Percentiles rank a stretch among this genome's conserved stretches.
Evolutionary conservation across 2,888 invertebrate species (phyloP).

Genomic region (Ectemnius lituratus): DNA sequence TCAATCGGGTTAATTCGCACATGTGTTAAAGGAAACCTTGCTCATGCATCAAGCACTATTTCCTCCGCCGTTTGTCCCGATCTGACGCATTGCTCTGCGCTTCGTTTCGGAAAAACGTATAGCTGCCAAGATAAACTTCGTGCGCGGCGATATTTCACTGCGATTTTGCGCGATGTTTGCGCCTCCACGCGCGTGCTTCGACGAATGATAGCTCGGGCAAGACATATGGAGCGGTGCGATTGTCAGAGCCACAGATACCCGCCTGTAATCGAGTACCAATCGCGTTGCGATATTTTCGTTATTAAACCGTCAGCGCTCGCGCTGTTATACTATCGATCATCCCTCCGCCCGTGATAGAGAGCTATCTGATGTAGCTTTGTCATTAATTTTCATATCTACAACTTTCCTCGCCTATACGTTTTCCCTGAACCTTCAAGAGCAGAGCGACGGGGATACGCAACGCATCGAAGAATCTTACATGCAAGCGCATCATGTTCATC

Average conservation of each 20-base stretch:
- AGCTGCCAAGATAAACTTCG: conserved; percentile 21
- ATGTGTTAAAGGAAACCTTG: conserved; percentile 60
- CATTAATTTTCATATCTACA: too few relatives aligned
- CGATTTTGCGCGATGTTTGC: conserved; percentile 19
- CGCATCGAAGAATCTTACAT: conserved; percentile 21
- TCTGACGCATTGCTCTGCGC: conserved; percentile 33
- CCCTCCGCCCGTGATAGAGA: too few relatives aligned
- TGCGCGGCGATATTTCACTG: conserved; percentile 19
- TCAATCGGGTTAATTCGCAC: conserved; percentile 59
- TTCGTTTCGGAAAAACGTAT: conserved; percentile 37
- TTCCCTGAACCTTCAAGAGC: not conserved
- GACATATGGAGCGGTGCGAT: conserved; percentile 3
- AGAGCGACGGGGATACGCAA: not conserved
- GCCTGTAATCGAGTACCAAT: too few relatives aligned
- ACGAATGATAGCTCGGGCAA: conserved; percentile 30
- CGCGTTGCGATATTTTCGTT: too few relatives aligned
- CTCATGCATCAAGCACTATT: conserved; percentile 58
- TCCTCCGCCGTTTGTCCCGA: conserved; percentile 39
- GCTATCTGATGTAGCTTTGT: too few relatives aligned
- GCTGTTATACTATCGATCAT: too few relatives aligned
- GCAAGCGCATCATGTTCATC: conserved; percentile 32
- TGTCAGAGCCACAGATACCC: too few relatives aligned
- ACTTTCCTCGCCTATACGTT: not conserved
- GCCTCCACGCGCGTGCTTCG: conserved; percentile 1
- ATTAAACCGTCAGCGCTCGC: too few relatives aligned